Conservation (phyloP, 2,113 vertebrate genomes). For the Phainopepla nitens region DNA sequence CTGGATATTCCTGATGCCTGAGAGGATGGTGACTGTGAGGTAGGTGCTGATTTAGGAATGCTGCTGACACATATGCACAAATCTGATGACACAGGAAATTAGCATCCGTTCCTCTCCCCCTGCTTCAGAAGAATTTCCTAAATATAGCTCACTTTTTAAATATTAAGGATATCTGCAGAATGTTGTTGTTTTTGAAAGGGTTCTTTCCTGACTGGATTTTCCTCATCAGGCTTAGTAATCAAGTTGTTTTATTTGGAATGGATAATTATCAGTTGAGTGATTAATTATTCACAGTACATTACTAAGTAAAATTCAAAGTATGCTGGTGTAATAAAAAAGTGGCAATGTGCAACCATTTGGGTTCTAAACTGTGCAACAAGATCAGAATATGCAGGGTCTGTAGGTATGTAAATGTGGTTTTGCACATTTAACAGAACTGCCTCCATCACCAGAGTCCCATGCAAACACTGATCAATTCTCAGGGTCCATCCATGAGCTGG, state of each 20-base stretch:
- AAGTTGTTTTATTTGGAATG: conserved; percentile 34
- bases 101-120: neutral
- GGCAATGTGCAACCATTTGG: neutral
- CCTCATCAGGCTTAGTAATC: conserved; percentile 54
- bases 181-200: conserved; percentile 41
- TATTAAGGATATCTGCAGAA: conserved; percentile 43
- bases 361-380: neutral
- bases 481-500: neutral
- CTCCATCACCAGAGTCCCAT: neutral
- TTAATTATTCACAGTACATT: conserved; percentile 31
- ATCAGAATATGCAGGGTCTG: neutral
- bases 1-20: neutral
- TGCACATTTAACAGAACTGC: neutral
- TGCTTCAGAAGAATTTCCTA: neutral
- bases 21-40: neutral
- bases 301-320: neutral
- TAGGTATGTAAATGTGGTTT: neutral
- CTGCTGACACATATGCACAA: conserved; percentile 31
- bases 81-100: conserved; percentile 41
- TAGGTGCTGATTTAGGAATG: conserved; percentile 9
- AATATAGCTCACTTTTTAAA: conserved; percentile 39
- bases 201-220: conserved; percentile 44
- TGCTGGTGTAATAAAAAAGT: neutral
- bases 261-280: conserved; percentile 34
- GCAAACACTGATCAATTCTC: neutral